These are phyloP conservation scores for Sceloporus undulatus DNA, from an alignment of 2,113 vertebrate genomes.

Conservation along the genomic window DNA sequence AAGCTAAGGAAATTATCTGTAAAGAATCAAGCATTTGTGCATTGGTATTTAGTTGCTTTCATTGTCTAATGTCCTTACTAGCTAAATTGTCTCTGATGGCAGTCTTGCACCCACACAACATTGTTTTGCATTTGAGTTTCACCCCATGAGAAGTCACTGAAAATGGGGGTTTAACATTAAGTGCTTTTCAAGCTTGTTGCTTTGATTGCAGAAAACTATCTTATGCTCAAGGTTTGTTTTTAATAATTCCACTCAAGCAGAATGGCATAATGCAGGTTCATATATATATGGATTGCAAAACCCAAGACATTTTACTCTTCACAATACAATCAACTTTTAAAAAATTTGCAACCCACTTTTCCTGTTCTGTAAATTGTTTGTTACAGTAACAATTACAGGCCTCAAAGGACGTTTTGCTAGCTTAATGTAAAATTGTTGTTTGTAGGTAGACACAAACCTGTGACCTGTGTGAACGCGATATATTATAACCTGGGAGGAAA, in stretches of 20 bases:
- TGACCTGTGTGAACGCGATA: not conserved
- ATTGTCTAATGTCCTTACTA: slow-evolving; percentile 22
- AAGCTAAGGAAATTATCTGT: not conserved
- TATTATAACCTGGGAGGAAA: too few species aligned
- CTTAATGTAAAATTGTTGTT: not conserved
- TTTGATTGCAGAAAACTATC: not conserved
- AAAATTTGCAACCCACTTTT: slow-evolving; percentile 25
- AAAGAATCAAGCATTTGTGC: not conserved
- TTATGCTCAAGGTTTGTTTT: slow-evolving; percentile 43
- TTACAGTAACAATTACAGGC: not conserved
- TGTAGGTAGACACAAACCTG: not conserved
- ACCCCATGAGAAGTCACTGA: not conserved
- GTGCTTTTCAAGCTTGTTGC: slow-evolving; percentile 22
- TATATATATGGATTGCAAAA: slow-evolving; percentile 27
- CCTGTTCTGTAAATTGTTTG: not conserved
- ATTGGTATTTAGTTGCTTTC: slow-evolving; percentile 14
- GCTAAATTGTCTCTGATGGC: slow-evolving; percentile 29
- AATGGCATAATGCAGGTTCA: not conserved
- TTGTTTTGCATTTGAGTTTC: slow-evolving; percentile 26
- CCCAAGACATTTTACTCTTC: slow-evolving; percentile 40
- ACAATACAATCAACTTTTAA: slow-evolving; percentile 45
- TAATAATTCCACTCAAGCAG: slow-evolving; percentile 13
- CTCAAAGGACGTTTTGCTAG: not conserved
- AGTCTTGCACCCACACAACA: not conserved
- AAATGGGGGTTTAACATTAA: slow-evolving; percentile 30